Base-by-base conservation (phyloP, 30 jellyfish, hydroid and myxozoan genomes). In the Aurelia coerulea region DNA sequence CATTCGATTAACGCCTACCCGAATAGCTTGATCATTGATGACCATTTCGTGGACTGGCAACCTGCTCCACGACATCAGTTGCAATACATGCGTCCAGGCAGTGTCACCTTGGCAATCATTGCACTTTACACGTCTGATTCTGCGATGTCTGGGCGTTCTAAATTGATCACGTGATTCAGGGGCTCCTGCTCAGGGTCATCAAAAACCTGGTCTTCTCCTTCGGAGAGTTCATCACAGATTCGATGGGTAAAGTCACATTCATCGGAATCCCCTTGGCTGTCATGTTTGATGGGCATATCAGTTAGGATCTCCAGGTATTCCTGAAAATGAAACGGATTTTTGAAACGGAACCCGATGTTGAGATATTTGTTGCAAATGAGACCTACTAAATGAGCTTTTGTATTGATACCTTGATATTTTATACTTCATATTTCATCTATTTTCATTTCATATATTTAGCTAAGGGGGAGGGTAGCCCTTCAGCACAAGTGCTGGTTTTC, bases 181-280 rank as follows among this genome's bases (percentile, higher is more conserved):
- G 89, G 89, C 72, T 79, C 80, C 54, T 17, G 33, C 64, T 56
- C 88, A 42, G 81, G 82, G 66, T 84, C 93, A 19, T 73, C 93
- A 35, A 84, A 84, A 54, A 84, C 93, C 11, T 73, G 93, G 62
- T 84, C 93, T 32, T 84, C 93, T 15, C 78, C 93, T 62, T 84
- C 93, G 11, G 84, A 69, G 15, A 84, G 49, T 17, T 79, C 89
- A 16, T 78, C 88, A 49, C 89, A 62, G 62, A 46, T 74, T 73
- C 88, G 54, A 17, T 50, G 76, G 59, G 62, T 71, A 54, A 78
- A 73, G 41, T 84, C 93, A 49, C 84, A 73, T 11, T 84, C 93
- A 32, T 84, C 93, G 14, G 93, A 84, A 32, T 84, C 79, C 54
- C 63, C 92, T 29, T 83, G 86, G 74, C 92, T 83, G 10, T 73